A percentile compares a stretch with the other conserved stretches of the same genome.
Conservation (phyloP, 2,797 vertebrate genomes). For the Furcifer pardalis region DNA sequence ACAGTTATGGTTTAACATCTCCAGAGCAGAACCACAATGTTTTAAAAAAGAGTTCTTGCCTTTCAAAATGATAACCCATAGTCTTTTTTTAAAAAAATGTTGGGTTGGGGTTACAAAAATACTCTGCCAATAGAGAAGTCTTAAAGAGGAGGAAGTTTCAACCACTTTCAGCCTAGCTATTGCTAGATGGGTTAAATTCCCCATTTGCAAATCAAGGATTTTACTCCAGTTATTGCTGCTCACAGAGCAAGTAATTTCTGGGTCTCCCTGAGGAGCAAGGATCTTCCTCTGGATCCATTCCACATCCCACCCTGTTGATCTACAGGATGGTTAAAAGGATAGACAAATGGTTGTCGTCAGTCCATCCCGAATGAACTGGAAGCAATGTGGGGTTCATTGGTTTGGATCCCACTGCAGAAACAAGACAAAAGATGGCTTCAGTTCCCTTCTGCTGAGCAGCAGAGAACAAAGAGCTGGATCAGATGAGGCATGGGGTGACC, state of each 20-base stretch:
- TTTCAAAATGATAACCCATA: constrained; percentile 35
- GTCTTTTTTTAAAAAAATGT: neutral
- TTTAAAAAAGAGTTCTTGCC: constrained; percentile 22
- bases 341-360: neutral
- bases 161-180: neutral
- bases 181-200: neutral
- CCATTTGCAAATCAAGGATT: neutral
- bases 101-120: constrained; percentile 20
- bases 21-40: neutral
- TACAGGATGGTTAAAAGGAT: constrained; percentile 3
- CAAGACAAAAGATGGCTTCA: constrained; percentile 4
- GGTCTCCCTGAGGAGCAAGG: constrained; percentile 33
- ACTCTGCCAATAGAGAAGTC: neutral
- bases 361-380: neutral
- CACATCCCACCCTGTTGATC: constrained; percentile 1
- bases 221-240: constrained; percentile 33
- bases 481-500: neutral
- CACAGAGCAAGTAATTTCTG: constrained; percentile 9
- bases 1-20: constrained; percentile 15
- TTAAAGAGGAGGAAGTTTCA: constrained; percentile 5
- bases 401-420: neutral
- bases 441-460: constrained; percentile 26
- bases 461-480: neutral
- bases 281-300: constrained; percentile 33
- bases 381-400: neutral